Base-by-base conservation (phyloP, 1,140 invertebrate genomes). In the Arctopsyche grandis region DNA sequence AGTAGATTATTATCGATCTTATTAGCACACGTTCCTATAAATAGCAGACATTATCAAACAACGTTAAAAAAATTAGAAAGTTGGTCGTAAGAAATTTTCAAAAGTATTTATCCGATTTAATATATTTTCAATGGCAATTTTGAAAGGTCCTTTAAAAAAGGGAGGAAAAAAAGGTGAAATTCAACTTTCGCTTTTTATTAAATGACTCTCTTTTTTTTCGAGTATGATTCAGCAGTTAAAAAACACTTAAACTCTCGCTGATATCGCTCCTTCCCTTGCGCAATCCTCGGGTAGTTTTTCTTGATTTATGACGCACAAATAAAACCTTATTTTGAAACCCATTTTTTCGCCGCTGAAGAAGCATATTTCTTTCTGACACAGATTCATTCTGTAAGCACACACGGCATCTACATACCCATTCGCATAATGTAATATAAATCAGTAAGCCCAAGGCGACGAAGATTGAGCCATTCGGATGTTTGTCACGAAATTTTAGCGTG, bases 241-340 rank as follows among this genome's bases (percentile, higher is more conserved):
- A 76, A 76, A 76, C 56, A 76, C 56, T 76, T 63, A 76, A 63
- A 63, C 19, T 76, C 52, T 63, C 56, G 46, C 74, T 58, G 46
- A 66, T 66, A 66, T 66, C 46, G 75, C 56, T 66, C 74, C 69
- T 75, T 80, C 71, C 63, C 24, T 76, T 60, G n/a, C 43, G 24
- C 69, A 48, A 46, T 63, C 74, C 63, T 22, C 52, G 16, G 69
- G 77, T 78, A 77, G 75, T 78, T 78, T 46, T 60, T 16, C n/a
- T 24, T 78, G 77, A 78, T 78, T 78, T 78, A 78, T 78, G 66
- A 26, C 69, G 29, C 77, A 56, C 66, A 78, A 78, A 78, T 71
- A 78, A 78, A 78, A 19, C 69, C 29, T n/a, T 29, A 71, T 58
- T 56, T 76, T 58, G 22, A 76, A 76, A 19, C 22, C 56, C 21